Base-by-base conservation (phyloP, 1,140 invertebrate genomes). In the Bombus turneri region DNA sequence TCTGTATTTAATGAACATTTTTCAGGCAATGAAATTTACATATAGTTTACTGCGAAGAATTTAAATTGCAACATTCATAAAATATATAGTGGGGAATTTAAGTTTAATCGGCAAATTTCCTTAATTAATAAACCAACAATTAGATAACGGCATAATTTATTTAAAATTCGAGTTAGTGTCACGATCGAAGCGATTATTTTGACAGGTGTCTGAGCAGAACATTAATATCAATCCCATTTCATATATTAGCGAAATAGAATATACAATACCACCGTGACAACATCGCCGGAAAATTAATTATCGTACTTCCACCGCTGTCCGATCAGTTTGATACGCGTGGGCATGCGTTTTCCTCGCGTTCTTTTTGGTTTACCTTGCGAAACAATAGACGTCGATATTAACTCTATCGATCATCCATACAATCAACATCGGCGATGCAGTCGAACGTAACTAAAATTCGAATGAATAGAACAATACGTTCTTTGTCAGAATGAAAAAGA, bases 231-330 rank as follows among this genome's bases (percentile, higher is more conserved):
- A 74, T 83, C n/a, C 1, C n/a, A 66, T 31, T 34, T 37, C 8
- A 8, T 18, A 5, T 31, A 34, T 37, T 41, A 15, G 3, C 13
- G 9, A 57, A 57, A 71, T 41, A 9, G 25, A 47, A 76, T 68
- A 68, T 39, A 47, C 39, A 39, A 37, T 39, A 12, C 3, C 10
- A 1, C 34, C 28, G 2, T 10, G 66, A 10, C 10, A 64, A 39
- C 5, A 25, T n/a, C 28, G 9, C n/a, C n/a, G 41, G 37, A n/a
- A 47, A 68, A 83, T 77, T 76, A 72, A 79, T 72, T 59, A 62
- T 62, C 64, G 71, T 76, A 83, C 76, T 81, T 84, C 77, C 13
- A 87, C 25, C 47, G 41, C 74, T 76, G 76, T 85, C 78, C 62
- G 59, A 53, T 82, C 57, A 2, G 37, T 53, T n/a, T 71, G 28